Evolutionary conservation across 2,888 invertebrate species (phyloP).

Genomic region (Calameuta filiformis): DNA sequence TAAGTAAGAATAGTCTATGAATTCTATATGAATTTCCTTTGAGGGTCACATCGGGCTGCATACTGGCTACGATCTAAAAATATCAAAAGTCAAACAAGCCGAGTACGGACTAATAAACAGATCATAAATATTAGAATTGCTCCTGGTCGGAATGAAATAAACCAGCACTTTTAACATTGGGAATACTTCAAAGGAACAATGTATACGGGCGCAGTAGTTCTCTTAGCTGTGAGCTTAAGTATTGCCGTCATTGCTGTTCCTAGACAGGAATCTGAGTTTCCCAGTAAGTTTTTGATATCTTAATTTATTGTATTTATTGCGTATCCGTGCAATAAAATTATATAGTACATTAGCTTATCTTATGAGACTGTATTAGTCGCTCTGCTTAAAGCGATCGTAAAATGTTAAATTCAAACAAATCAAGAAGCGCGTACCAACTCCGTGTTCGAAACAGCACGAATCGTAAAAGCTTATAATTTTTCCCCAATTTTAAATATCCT

Average conservation of each 20-base stretch:
- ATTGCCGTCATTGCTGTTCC: conserved; percentile 6
- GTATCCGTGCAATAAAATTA: neutral
- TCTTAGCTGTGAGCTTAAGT: conserved; percentile 7
- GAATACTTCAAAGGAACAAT: conserved; percentile 8
- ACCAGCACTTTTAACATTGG: neutral
- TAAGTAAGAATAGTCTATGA: neutral
- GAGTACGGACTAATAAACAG: conserved; percentile 6
- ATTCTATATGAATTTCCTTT: neutral
- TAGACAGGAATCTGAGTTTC: conserved; percentile 18
- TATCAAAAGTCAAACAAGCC: conserved; percentile 7
- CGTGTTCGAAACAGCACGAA: neutral
- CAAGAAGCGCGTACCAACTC: neutral
- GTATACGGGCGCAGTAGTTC: conserved; percentile 11
- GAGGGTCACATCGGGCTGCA: neutral
- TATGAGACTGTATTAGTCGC: too few species aligned
- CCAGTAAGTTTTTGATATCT: conserved; percentile 10
- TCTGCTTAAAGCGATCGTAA: too few species aligned
- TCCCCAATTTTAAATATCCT: neutral
- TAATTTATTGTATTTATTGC: neutral
- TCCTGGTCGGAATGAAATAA: neutral
- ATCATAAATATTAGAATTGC: conserved; percentile 4
- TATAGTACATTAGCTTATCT: neutral
- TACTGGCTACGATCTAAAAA: conserved; percentile 4
- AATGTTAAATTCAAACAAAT: neutral
- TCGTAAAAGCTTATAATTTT: neutral